Evolutionary conservation across 2,113 vertebrate genomes (phyloP), one percentile per base, ranked within the genome.

Genomic region (Edolisoma coerulescens): DNA sequence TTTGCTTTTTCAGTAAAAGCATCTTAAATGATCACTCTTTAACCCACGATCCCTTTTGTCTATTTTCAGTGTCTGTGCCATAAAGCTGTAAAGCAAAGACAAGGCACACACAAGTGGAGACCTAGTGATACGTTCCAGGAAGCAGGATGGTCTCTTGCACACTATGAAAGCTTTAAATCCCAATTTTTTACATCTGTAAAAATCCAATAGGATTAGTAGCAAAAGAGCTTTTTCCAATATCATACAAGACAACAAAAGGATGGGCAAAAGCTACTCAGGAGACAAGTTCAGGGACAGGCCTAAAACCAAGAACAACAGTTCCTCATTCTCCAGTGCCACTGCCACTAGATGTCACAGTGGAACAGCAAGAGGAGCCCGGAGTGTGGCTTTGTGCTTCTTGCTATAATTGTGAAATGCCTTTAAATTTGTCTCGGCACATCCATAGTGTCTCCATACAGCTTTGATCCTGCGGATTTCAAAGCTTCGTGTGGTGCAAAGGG

Each of bases 301-400:
- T 33, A 2, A 57, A 39, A 11, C 1, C 35, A 49, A 20, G 6
- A 39, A 2, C 17, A 1, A 10, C 19, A 37, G 10, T 6, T n/a
- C 39, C 9, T 16, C 2, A 24, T 22, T 47, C 44, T 9, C 17
- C 30, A 16, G 88, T 44, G 18, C 64, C 35, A 53, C 10, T 54
- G 65, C 95, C 97, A 81, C 97, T 96, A 97, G 97, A 89, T 96
- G 97, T 92, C 97, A 93, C 12, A 41, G 53, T 39, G 75, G 80
- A 95, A 91, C 91, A 96, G 93, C 84, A 17, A 87, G 87, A 95
- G 84, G 37, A 90, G 59, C 57, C 49, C 8, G 0, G 4, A 67
- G 15, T 0, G 53, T 28, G 18, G 54, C 33, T 71, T 56, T 64
- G 73, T 37, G 8, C 32, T 26, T 93, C 52, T 41, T 32, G 68